Conservation (phyloP, 2,888 invertebrate species). For the Watsonalla cultraria region DNA sequence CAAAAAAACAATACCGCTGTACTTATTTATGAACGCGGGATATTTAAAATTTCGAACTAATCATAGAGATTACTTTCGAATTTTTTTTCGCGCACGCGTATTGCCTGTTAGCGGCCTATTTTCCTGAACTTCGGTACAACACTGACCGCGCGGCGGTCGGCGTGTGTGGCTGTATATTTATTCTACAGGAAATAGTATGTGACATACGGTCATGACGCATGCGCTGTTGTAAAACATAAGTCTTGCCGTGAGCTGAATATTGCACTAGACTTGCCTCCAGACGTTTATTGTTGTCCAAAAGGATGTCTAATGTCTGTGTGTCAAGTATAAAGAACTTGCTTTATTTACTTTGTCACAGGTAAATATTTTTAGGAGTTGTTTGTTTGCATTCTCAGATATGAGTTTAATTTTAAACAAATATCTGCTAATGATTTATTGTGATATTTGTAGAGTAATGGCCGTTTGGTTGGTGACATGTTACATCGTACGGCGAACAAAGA, state of each 20-base stretch:
- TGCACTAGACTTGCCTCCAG: not conserved
- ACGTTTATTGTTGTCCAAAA: not conserved
- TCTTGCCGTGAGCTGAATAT: not conserved
- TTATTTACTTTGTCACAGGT: no score
- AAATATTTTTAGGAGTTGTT: no score
- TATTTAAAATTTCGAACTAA: slow-evolving; percentile 30
- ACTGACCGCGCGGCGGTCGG: slow-evolving; percentile 41
- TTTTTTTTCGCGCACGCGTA: slow-evolving; percentile 39
- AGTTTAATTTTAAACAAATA: no score
- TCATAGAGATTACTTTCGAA: slow-evolving; percentile 37
- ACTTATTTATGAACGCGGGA: slow-evolving; percentile 13
- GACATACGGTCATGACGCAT: slow-evolving; percentile 30
- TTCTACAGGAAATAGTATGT: slow-evolving; percentile 36
- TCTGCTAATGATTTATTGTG: no score
- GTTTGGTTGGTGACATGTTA: no score
- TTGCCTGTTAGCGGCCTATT: slow-evolving; percentile 54
- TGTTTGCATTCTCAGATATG: no score
- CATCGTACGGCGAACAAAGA: no score
- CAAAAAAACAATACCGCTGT: slow-evolving; percentile 13
- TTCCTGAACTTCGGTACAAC: slow-evolving; percentile 48
- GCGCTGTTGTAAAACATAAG: slow-evolving; percentile 12
- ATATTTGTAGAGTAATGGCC: no score
- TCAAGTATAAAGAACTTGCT: not conserved
- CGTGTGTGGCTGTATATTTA: slow-evolving; percentile 19
- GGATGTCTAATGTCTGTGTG: not conserved